Conservation (phyloP, 1,140 invertebrate species). For the Drosophila rhopaloa region DNA sequence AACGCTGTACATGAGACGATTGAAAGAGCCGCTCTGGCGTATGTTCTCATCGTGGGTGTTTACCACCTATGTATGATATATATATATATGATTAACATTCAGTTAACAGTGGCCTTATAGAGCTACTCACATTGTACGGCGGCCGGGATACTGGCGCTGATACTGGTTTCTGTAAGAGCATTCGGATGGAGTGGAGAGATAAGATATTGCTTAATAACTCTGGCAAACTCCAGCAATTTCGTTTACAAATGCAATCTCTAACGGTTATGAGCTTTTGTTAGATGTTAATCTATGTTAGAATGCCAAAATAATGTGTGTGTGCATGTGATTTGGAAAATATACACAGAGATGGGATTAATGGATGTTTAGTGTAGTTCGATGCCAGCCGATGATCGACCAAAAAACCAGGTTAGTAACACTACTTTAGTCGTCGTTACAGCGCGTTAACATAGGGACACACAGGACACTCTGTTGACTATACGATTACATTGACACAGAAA, state of each 20-base stretch:
- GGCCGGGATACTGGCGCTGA: conserved; percentile 82
- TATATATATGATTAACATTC: neutral
- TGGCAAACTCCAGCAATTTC: conserved; percentile 22
- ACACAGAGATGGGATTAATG: conserved; percentile 74
- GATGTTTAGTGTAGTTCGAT: conserved; percentile 55
- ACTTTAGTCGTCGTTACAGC: conserved; percentile 55
- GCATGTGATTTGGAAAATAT: conserved; percentile 71
- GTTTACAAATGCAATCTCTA: conserved; percentile 35
- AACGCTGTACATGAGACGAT: conserved; percentile 95
- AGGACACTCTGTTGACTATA: conserved; percentile 47
- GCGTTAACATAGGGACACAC: conserved; percentile 51
- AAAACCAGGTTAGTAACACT: conserved; percentile 57
- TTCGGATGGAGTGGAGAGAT: conserved; percentile 25
- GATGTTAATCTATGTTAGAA: conserved; percentile 60
- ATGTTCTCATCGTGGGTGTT: conserved; percentile 89
- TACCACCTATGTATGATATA: conserved; percentile 68
- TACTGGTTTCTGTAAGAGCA: conserved; percentile 74
- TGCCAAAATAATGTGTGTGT: conserved; percentile 38
- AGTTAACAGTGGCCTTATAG: neutral
- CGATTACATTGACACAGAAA: conserved; percentile 49
- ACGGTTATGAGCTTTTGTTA: conserved; percentile 69
- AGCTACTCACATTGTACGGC: conserved; percentile 83
- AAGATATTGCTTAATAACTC: conserved; percentile 15
- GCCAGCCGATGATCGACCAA: conserved; percentile 44
- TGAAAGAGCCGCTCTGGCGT: conserved; percentile 95